Evolutionary conservation across 1,140 invertebrate species (phyloP).

Genomic region (Listronotus bonariensis): DNA sequence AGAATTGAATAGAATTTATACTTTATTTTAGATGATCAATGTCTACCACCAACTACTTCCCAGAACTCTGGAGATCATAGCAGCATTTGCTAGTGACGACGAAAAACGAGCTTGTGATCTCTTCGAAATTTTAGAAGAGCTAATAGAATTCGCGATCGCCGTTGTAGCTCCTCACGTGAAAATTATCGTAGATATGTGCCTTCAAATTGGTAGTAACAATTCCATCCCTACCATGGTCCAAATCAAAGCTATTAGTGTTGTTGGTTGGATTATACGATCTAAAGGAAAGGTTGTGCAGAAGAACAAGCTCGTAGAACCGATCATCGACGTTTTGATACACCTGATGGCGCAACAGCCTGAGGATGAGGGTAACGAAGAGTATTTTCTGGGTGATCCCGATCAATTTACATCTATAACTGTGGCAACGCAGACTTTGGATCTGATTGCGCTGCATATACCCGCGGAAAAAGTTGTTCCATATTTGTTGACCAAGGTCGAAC

Average conservation of each 20-base stretch:
- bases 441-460: slow-evolving; percentile 76
- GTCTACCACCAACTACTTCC: slow-evolving; percentile 69
- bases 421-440: slow-evolving; percentile 75
- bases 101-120: slow-evolving; percentile 64
- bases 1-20: too few relatives aligned
- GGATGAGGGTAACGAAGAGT: slow-evolving; percentile 67
- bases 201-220: slow-evolving; percentile 64
- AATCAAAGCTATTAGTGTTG: slow-evolving; percentile 69
- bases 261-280: slow-evolving; percentile 49
- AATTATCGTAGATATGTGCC: slow-evolving; percentile 68
- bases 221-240: slow-evolving; percentile 64
- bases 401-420: slow-evolving; percentile 66
- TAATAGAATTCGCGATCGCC: slow-evolving; percentile 69
- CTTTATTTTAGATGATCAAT: slow-evolving; percentile 59
- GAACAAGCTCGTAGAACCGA: slow-evolving; percentile 73
- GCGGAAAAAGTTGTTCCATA: slow-evolving; percentile 77
- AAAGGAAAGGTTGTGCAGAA: slow-evolving; percentile 67
- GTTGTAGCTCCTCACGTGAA: slow-evolving; percentile 70
- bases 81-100: slow-evolving; percentile 61
- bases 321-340: slow-evolving; percentile 69
- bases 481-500: slow-evolving; percentile 66
- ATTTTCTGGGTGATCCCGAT: slow-evolving; percentile 64
- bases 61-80: slow-evolving; percentile 64
- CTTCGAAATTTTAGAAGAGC: slow-evolving; percentile 74
- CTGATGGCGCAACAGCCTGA: slow-evolving; percentile 67